These are phyloP conservation scores for Erethizon dorsatum DNA, from an alignment of 2,797 vertebrate genomes.

Conservation along the genomic window DNA sequence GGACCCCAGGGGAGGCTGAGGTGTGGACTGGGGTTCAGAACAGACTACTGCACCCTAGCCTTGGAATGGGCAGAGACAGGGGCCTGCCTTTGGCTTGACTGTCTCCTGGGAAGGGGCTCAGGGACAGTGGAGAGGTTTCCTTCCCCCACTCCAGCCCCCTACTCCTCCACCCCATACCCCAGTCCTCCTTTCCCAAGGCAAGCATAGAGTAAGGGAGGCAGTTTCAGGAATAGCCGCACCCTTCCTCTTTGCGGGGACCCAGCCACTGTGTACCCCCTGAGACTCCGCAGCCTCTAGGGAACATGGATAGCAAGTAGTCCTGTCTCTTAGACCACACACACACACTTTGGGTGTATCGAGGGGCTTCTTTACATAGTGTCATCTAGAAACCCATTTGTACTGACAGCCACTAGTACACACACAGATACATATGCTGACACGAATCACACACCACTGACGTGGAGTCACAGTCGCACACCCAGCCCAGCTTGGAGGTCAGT, in stretches of 20 bases:
- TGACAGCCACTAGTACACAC: background rate
- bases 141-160: background rate
- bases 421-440: background rate
- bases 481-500: constrained; percentile 2
- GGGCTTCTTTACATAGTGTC: constrained; percentile 46
- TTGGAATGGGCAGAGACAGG: background rate
- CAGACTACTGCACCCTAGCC: background rate
- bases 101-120: background rate
- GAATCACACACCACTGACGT: background rate
- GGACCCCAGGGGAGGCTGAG: constrained; percentile 68
- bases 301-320: background rate
- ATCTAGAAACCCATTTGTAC: constrained; percentile 29
- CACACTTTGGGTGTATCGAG: background rate
- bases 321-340: background rate
- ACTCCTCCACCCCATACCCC: background rate
- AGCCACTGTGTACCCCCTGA: background rate
- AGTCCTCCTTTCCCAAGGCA: constrained; percentile 33
- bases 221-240: background rate
- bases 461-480: background rate
- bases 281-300: background rate
- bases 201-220: background rate
- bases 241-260: background rate
- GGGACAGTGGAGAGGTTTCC: background rate
- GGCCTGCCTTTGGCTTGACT: background rate
- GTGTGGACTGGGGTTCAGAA: constrained; percentile 43